Evolutionary conservation across 2,888 invertebrate genomes (phyloP), one percentile per base, ranked within the genome.

Genomic region (Labia minor): DNA sequence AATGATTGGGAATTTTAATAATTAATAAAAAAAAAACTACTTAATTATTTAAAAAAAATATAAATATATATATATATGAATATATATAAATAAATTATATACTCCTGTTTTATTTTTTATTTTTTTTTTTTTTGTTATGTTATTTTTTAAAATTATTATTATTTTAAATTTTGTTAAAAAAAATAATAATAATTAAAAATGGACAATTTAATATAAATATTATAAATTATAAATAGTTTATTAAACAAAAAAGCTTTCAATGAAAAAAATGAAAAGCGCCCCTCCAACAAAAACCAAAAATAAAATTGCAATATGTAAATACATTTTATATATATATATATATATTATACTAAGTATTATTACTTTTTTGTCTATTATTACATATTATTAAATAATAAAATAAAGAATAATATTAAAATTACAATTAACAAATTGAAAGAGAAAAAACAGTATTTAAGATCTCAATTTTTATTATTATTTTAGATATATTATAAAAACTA

Each of bases 271-370:
- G 49, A 49, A 49, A n/a, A n/a, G n/a, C n/a, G 49, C 49, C 49
- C 49, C 49, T 49, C 49, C 49, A 49, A n/a, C 14, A 49, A 49
- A n/a, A 49, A 49, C 49, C 49, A 49, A 49, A 49, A 49, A 49
- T 49, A 49, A n/a, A n/a, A 49, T 16, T 49, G 49, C 49, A 49
- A 49, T 49, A 49, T 49, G 49, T 49, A n/a, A n/a, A n/a, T n/a
- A n/a, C n/a, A n/a, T n/a, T n/a, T n/a, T n/a, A 49, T 49, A 49
- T 49, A 49, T 49, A 49, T 49, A 26, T 26, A 49, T n/a, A n/a
- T 49, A 49, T 49, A 49, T 49, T n/a, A n/a, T 49, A 49, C 14
- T 49, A n/a, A 49, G 49, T 49, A 49, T 49, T 49, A 49, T 49
- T 49, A 49, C 14, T 49, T 49, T 49, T 49, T 26, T 26, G 26